Conservation (phyloP, 2,113 vertebrate species). For the Indri indri region DNA sequence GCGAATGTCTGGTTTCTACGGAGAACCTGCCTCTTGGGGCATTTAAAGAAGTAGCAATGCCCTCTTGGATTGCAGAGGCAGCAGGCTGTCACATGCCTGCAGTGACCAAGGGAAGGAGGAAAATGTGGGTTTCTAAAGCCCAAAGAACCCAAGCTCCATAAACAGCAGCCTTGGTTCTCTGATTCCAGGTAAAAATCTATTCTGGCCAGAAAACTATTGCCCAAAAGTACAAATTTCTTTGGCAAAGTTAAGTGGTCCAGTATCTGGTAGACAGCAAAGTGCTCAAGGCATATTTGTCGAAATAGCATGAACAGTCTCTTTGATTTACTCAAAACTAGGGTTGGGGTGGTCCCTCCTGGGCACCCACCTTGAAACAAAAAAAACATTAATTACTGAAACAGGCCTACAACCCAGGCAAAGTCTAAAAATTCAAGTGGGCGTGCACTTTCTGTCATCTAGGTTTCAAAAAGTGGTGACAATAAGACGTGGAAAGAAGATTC, state of each 20-base stretch:
- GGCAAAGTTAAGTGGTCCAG: background rate
- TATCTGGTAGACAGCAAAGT: background rate
- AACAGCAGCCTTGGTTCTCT: background rate
- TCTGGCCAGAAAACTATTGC: background rate
- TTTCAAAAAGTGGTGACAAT: background rate
- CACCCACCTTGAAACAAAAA: background rate
- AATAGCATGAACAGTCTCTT: background rate
- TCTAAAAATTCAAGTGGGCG: background rate
- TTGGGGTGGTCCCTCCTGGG: background rate
- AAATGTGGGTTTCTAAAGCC: background rate
- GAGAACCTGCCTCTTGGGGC: background rate
- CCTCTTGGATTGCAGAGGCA: accelerated
- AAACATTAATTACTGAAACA: background rate
- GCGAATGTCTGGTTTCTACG: background rate
- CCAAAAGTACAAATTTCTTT: background rate
- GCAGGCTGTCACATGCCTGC: accelerated
- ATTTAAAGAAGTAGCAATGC: background rate
- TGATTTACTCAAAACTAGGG: background rate
- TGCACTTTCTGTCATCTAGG: background rate
- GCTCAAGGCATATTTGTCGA: background rate
- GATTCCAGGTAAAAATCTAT: background rate
- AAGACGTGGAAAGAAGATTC: background rate
- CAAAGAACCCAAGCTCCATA: background rate
- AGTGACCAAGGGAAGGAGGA: background rate
- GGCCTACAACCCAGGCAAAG: background rate